Conservation (phyloP, 2,113 vertebrate genomes). For the Coptodon rendalli region DNA sequence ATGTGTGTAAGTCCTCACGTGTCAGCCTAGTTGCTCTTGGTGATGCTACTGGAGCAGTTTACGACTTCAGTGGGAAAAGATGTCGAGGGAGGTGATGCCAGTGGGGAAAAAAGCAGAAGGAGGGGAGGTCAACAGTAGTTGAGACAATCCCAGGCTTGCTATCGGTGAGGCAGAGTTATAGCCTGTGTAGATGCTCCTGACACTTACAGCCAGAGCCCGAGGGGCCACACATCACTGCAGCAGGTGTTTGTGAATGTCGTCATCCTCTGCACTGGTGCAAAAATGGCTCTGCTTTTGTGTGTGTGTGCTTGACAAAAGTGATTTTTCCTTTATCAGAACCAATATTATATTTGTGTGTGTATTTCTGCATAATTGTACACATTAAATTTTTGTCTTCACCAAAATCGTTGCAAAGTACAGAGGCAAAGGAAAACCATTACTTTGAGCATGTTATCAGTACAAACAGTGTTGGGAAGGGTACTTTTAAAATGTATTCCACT, state of each 20-base stretch:
- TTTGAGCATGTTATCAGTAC: background rate
- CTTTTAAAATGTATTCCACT: background rate
- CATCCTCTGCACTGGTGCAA: constrained; percentile 36
- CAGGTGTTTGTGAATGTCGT: constrained; percentile 45
- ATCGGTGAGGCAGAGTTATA: constrained; percentile 32
- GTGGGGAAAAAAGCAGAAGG: background rate
- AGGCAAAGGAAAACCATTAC: background rate
- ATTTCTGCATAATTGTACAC: background rate
- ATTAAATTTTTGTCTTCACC: background rate
- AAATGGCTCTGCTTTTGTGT: background rate
- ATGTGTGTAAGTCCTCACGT: background rate
- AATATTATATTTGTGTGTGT: background rate
- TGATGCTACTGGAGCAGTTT: constrained; percentile 13
- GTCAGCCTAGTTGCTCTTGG: constrained; percentile 16
- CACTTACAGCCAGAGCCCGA: background rate
- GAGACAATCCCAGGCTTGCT: constrained; percentile 16
- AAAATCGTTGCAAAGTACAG: background rate
- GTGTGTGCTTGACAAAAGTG: background rate
- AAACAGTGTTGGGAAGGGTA: background rate
- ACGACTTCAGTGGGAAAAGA: constrained; percentile 2
- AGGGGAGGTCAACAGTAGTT: background rate
- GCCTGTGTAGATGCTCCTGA: constrained; percentile 12
- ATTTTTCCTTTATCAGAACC: background rate
- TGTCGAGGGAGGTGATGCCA: background rate
- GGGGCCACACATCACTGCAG: constrained; percentile 16